phyloP scores from a whole-genome alignment of 2,113 vertebrate species.

The Semnopithecus entellus region DNA sequence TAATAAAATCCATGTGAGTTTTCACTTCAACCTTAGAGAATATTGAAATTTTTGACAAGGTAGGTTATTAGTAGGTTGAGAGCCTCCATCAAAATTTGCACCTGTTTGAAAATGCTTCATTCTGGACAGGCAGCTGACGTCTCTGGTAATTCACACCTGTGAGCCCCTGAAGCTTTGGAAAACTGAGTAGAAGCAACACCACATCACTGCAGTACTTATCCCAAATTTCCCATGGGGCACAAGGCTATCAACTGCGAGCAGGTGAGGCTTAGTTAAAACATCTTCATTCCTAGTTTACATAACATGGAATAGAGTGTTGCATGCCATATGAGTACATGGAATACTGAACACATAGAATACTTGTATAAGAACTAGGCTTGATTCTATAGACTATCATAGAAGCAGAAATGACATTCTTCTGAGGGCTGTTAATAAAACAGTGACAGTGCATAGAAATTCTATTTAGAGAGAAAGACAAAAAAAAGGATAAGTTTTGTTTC shows the following conservation, averaged over 20 bases:
- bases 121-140: slow-evolving; percentile 23
- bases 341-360: neutral
- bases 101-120: slow-evolving; percentile 48
- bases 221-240: slow-evolving; percentile 44
- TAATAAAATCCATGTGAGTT: slow-evolving; percentile 11
- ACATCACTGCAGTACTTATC: neutral
- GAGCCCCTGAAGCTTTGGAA: neutral
- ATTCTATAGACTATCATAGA: neutral
- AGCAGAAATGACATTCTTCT: slow-evolving; percentile 23
- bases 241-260: neutral
- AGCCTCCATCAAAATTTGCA: neutral
- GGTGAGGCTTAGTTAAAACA: slow-evolving; percentile 53
- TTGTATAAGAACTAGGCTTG: neutral
- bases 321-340: neutral
- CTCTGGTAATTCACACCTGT: neutral
- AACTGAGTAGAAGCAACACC: slow-evolving; percentile 35
- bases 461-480: slow-evolving; percentile 8
- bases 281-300: slow-evolving; percentile 45
- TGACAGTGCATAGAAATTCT: neutral
- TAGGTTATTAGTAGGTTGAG: slow-evolving; percentile 23
- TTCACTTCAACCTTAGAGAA: slow-evolving; percentile 57
- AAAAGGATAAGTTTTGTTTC: neutral
- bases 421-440: slow-evolving; percentile 18
- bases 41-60: slow-evolving; percentile 30
- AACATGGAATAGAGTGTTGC: neutral